Evolutionary conservation across 2,797 vertebrate species (phyloP), one percentile per base, ranked within the genome.

Genomic region (Merluccius polli): DNA sequence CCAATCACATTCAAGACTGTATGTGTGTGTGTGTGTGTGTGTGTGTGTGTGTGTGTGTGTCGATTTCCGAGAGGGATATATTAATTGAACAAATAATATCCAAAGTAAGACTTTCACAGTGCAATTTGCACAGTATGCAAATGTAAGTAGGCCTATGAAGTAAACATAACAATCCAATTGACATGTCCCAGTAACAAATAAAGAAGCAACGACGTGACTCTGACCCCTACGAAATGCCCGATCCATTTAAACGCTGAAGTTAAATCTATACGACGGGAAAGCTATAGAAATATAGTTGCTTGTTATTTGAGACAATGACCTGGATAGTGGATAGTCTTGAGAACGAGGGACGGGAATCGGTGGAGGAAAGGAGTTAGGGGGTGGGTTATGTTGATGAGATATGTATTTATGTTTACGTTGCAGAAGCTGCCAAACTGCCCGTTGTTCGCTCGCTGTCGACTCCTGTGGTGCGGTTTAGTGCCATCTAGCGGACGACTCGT

Each of bases 351-450:
- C 2, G 38, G 76, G 75, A 59, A 59, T 59, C n/a, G 63, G 33
- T 24, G 48, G 6, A 16, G 31, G 21, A 33, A 12, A 10, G 80
- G 72, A 67, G 70, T 71, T 16, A 18, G 30, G 30, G 76, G 73
- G 35, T 76, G 70, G 73, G 29, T 69, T 18, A 30, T 27, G 29
- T 31, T 78, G 41, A 63, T 87, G 80, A 82, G 81, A 81, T 87
- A 79, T 41, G 74, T 65, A 65, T 88, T 87, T 88, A 78, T 84
- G 85, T 91, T 93, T 91, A 88, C 80, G 74, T 89, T 90, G 82
- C 86, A 89, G 88, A 93, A 91, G 91, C 92, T 94, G 91, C 92
- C 92, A 93, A 92, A 93, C 87, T 91, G 90, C 91, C 90, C 88
- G 82, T 69, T 82, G 87, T 90, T 91, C 78, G 44, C 15, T 89